Evolutionary conservation across 2,113 vertebrate genomes (phyloP), one percentile per base, ranked within the genome.

Genomic region (Ranitomeya variabilis): DNA sequence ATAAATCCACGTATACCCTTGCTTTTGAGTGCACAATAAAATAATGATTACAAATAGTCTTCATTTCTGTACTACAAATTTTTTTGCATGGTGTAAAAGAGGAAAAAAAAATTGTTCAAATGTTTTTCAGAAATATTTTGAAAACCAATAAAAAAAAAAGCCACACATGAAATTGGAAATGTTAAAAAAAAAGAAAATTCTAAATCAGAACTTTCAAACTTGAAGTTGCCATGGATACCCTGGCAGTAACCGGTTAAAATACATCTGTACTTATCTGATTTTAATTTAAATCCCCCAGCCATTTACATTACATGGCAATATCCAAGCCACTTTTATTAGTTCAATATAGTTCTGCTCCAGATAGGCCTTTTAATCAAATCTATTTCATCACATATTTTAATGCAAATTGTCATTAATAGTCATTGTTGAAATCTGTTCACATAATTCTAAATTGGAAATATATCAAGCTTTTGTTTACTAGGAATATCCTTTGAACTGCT

Each of bases 181-280:
- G 7, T 7, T 6, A n/a, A 66, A 66, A 26, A 13, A 69, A 69
- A 18, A 57, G 21, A 15, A 59, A 60, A 59, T 31, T 67, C 14
- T 51, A 71, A 52, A 84, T 15, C 12, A 6, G 2, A 14, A 80
- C 14, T 76, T 81, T 45, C 12, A 83, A 76, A 83, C 69, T 52
- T 62, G 16, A 26, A 21, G 67, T 88, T 88, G 37, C 55, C 54
- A 74, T 51, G 54, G 86, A 74, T 71, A 82, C 78, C 12, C 18
- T 16, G 82, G 14, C 52, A 54, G n/a, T 69, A 74, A 62, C 78
- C 62, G 19, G 57, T 88, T 74, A 82, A 82, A 88, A 83, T 83
- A 77, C 23, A 88, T 84, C 69, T 88, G 9, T 83, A 83, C 37
- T 66, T 83, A 78, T 88, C 87, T 83, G 80, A 88, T 88, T 88